These are phyloP conservation scores for Philantomba maxwellii DNA, from an alignment of 2,113 vertebrate species.

Conservation along the genomic window DNA sequence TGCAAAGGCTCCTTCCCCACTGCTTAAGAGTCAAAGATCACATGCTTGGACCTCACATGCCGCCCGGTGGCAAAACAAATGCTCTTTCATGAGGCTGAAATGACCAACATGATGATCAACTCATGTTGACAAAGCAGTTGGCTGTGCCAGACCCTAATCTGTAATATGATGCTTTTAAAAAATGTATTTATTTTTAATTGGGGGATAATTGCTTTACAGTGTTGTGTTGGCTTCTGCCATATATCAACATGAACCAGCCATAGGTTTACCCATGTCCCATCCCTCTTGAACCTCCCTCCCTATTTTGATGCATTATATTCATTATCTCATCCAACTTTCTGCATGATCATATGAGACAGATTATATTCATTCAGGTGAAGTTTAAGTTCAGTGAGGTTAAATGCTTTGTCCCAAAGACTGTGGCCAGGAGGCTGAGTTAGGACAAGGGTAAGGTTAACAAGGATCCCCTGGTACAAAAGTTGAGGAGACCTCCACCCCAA, in stretches of 20 bases:
- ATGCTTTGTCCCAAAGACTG: background rate
- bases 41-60: background rate
- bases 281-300: background rate
- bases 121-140: rapidly evolving
- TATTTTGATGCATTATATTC: background rate
- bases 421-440: background rate
- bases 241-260: background rate
- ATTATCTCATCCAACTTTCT: background rate
- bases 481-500: background rate
- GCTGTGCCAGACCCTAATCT: background rate
- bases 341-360: background rate
- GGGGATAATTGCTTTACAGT: background rate
- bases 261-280: background rate
- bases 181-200: background rate
- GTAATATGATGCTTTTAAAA: background rate
- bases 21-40: background rate
- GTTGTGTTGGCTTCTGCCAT: background rate
- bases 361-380: background rate
- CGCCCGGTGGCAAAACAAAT: rapidly evolving
- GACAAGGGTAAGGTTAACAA: background rate
- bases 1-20: background rate
- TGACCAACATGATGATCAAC: rapidly evolving
- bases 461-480: too few relatives aligned
- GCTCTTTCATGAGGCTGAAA: background rate
- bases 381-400: background rate